phyloP scores from a whole-genome alignment of 2,113 vertebrate species.

The Rhagologus leucostigma region DNA sequence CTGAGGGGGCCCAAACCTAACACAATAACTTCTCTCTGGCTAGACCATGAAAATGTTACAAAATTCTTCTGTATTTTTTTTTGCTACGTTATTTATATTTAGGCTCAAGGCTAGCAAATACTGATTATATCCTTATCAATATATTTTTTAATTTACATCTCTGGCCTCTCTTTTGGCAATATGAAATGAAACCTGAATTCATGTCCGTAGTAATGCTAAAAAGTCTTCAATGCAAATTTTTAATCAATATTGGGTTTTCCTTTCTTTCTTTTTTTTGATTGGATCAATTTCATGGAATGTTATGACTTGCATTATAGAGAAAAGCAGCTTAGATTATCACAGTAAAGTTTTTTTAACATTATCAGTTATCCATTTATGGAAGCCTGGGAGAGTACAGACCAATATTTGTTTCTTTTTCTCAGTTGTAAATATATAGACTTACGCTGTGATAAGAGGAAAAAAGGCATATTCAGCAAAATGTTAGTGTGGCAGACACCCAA shows the following conservation, averaged over 20 bases:
- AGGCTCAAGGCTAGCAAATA: not conserved
- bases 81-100: not conserved
- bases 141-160: not conserved
- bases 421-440: not conserved
- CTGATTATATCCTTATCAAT: not conserved
- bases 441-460: not conserved
- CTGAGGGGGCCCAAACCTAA: not conserved
- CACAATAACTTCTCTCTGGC: not conserved
- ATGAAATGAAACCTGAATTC: not conserved
- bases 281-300: not conserved
- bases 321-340: not conserved
- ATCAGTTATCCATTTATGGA: not conserved
- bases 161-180: not conserved
- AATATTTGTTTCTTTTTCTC: not conserved
- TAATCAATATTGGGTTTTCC: not conserved
- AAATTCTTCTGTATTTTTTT: not conserved
- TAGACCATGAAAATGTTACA: not conserved
- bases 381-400: not conserved
- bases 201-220: not conserved
- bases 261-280: not conserved
- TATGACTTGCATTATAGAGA: not conserved
- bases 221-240: not conserved
- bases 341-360: not conserved
- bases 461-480: not conserved
- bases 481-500: not conserved